A percentile compares a stretch with the other conserved stretches of the same genome.
These are phyloP conservation scores for Sebastes umbrosus DNA, from an alignment of 2,797 vertebrate species.

Conservation along the genomic window DNA sequence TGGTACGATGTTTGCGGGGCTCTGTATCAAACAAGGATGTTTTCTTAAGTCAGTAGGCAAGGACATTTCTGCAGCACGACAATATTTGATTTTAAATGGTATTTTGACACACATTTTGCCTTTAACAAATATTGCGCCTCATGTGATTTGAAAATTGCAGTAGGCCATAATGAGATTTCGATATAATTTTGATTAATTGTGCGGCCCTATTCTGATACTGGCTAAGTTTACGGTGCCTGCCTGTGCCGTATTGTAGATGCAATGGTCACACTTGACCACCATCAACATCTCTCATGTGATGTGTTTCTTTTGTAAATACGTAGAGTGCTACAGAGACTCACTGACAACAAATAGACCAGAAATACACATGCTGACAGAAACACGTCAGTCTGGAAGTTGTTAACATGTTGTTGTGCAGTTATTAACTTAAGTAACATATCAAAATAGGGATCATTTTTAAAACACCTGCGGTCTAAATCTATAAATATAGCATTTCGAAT, in stretches of 20 bases:
- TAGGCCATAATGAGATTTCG: no score
- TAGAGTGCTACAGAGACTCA: neutral
- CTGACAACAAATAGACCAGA: neutral
- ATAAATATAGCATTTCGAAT: neutral
- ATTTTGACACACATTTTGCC: no score
- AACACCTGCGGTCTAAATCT: neutral
- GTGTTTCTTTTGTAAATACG: constrained; percentile 15
- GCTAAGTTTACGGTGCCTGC: neutral
- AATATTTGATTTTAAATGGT: no score
- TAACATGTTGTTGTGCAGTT: neutral
- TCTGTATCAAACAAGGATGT: no score
- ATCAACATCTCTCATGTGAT: constrained; percentile 12
- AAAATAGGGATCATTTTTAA: neutral
- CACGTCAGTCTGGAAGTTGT: neutral
- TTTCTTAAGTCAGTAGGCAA: no score
- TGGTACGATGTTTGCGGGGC: no score
- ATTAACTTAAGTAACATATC: neutral
- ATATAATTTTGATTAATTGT: no score
- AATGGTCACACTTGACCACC: neutral
- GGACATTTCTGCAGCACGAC: no score
- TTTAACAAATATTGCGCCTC: no score
- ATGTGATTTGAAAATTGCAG: no score
- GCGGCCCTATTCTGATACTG: neutral
- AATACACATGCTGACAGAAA: neutral
- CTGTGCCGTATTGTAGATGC: neutral